Evolutionary conservation across 2,888 invertebrate genomes (phyloP), one percentile per base, ranked within the genome.

Genomic region (Ptychoptera albimana): DNA sequence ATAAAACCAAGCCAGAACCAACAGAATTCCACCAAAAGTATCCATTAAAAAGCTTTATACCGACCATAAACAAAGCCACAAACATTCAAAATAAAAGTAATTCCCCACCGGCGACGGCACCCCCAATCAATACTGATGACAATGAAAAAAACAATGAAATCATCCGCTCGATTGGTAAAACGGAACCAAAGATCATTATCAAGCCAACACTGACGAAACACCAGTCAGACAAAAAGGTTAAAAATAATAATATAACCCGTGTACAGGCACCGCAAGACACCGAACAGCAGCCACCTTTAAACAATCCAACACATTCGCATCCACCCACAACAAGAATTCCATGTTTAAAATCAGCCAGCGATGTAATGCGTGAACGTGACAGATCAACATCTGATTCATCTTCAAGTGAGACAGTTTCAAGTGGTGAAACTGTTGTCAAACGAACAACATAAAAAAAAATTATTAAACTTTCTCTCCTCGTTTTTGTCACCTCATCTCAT

Each of bases 341-440:
- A 23, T 23, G 23, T 23, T 23, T 23, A 23, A 23, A 23, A 23
- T 23, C 23, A 23, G 7, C 23, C 23, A 23, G 23, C 23, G 23
- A 23, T 23, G 3, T 23, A 23, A 23, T 23, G 23, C 23, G 23
- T 23, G 23, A 23, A 23, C 23, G 23, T 23, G 23, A 23, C 23
- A 23, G 23, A 23, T 23, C 23, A 23, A 23, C 23, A 23, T 23
- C 23, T 23, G 23, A 23, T 23, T 56, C 60, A 10, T 58, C 52
- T 29, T 47, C 48, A 35, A 50, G 46, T 9, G 51, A 50, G 35
- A 51, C 54, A 11, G 49, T 55, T 37, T 58, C 58, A 4, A 64
- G 65, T 32, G 63, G 63, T 2, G 63, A 58, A 45, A 64, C 65
- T 9, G 64, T 64, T 46, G 60, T 23, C 23, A 23, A 23, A 23